Percentiles rank a stretch among this genome's conserved stretches.
phyloP scores from a whole-genome alignment of 2,888 invertebrate genomes.

The Eugnorisma glareosa region DNA sequence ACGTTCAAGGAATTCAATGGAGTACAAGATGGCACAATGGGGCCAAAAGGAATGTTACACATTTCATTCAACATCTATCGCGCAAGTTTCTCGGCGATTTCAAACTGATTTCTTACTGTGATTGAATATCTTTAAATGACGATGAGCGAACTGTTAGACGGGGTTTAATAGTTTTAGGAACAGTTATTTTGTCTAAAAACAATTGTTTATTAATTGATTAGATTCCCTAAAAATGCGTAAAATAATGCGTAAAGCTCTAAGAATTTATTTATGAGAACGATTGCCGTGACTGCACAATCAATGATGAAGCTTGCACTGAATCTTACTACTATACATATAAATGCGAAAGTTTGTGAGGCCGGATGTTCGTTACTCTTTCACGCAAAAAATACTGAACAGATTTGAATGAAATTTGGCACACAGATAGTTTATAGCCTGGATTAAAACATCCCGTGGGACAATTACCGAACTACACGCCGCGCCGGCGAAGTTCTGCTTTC shows the following conservation, averaged over 20 bases:
- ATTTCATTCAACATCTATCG: slow-evolving; percentile 60
- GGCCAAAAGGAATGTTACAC: slow-evolving; percentile 62
- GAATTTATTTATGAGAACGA: slow-evolving; percentile 18
- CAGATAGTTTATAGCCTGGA: neutral
- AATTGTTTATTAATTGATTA: slow-evolving; percentile 9
- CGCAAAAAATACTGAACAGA: neutral
- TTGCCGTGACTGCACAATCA: slow-evolving; percentile 7
- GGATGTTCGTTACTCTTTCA: neutral
- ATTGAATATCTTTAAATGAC: slow-evolving; percentile 65
- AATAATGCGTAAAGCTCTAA: neutral
- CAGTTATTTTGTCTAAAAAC: slow-evolving; percentile 15
- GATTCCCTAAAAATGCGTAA: slow-evolving; percentile 1
- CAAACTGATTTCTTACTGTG: slow-evolving; percentile 58
- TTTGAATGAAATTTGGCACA: neutral
- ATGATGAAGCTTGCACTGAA: neutral
- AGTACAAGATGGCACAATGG: slow-evolving; percentile 59
- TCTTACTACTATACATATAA: neutral
- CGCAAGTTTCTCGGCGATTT: slow-evolving; percentile 59
- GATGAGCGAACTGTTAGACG: slow-evolving; percentile 44
- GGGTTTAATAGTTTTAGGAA: slow-evolving; percentile 23
- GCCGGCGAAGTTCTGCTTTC: neutral
- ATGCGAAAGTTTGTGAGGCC: neutral
- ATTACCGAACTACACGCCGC: neutral
- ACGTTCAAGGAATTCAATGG: slow-evolving; percentile 57
- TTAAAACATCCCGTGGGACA: neutral